A percentile compares a stretch with the other conserved stretches of the same genome.
phyloP scores from a whole-genome alignment of 2,113 vertebrate species.

The Heterotis niloticus region DNA sequence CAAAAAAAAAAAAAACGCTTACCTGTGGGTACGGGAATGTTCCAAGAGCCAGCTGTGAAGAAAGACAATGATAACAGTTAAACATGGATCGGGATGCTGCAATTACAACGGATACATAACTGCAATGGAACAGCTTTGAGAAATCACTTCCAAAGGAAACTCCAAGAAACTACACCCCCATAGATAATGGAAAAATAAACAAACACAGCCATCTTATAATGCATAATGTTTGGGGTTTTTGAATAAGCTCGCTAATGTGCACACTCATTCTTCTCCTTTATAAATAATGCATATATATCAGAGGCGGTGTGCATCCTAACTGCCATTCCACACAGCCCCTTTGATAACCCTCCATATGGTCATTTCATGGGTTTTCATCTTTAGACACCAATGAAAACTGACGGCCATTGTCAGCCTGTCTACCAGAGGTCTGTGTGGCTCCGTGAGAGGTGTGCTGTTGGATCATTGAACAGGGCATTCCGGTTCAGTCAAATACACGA shows the following conservation, averaged over 20 bases:
- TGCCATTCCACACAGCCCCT: neutral
- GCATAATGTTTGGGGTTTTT: neutral
- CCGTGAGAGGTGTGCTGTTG: neutral
- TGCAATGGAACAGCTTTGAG: neutral
- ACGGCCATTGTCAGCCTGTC: neutral
- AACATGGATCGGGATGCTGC: neutral
- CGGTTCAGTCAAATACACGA: neutral
- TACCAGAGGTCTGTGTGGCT: neutral
- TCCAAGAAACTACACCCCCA: neutral
- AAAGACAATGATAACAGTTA: constrained; percentile 37
- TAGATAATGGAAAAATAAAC: neutral
- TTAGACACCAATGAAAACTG: neutral
- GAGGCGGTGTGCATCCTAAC: neutral
- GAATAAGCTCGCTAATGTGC: neutral
- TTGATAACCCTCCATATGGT: neutral
- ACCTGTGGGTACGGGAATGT: constrained; percentile 86
- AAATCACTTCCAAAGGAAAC: neutral
- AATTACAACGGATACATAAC: neutral
- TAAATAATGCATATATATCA: constrained; percentile 12
- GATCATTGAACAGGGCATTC: neutral
- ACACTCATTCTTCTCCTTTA: neutral
- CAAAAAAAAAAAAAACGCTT: constrained; percentile 44
- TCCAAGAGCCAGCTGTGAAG: constrained; percentile 76
- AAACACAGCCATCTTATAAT: too few species aligned
- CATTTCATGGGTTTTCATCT: neutral